Conservation (phyloP, 2,113 vertebrate species). For the Zosterops lateralis region DNA sequence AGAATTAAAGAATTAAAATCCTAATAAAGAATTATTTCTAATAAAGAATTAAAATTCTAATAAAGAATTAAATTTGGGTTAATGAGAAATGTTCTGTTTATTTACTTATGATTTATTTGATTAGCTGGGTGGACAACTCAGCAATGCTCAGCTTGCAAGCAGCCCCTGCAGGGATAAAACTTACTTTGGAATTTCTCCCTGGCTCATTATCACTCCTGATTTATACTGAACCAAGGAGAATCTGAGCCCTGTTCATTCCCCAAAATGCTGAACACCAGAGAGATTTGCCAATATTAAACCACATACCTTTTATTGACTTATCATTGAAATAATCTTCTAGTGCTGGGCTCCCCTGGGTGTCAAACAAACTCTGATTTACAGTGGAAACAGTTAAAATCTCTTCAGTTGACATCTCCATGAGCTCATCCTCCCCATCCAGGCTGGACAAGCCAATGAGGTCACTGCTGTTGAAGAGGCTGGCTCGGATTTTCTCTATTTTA, state of each 20-base stretch:
- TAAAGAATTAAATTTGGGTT: neutral
- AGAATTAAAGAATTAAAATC: neutral
- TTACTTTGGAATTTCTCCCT: neutral
- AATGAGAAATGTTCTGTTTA: neutral
- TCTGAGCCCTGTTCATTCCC: neutral
- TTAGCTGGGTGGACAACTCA: neutral
- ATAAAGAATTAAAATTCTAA: neutral
- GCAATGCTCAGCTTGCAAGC: neutral
- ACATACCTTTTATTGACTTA: slow-evolving; percentile 89
- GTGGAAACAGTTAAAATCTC: slow-evolving; percentile 96
- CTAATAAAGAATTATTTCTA: neutral
- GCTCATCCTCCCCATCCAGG: slow-evolving; percentile 92
- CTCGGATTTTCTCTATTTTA: slow-evolving; percentile 96
- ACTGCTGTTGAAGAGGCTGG: slow-evolving; percentile 96
- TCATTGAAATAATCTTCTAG: slow-evolving; percentile 95
- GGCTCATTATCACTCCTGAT: neutral
- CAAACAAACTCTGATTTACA: slow-evolving; percentile 97
- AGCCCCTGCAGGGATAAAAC: neutral
- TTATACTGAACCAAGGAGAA: neutral
- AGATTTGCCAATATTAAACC: neutral
- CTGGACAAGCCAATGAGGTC: slow-evolving; percentile 95
- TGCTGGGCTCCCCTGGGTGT: slow-evolving; percentile 94
- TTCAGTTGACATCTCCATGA: slow-evolving; percentile 97
- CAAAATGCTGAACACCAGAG: neutral
- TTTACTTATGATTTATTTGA: neutral